Percentiles rank a stretch among this genome's conserved stretches.
Conservation (phyloP, 2,797 vertebrate species). For the Pipistrellus nathusii region DNA sequence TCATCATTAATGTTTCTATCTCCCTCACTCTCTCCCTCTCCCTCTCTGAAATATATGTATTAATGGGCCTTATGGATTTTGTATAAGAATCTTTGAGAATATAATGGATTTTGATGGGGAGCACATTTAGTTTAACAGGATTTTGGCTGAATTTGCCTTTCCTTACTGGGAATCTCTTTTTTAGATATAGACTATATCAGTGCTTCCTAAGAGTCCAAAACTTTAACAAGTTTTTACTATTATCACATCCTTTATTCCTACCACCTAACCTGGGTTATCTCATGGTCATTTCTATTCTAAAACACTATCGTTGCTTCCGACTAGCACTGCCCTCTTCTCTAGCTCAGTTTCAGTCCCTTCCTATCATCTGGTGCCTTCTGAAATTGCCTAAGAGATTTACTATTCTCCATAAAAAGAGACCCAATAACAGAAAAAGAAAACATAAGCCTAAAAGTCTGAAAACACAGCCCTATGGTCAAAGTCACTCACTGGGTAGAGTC, state of each 20-base stretch:
- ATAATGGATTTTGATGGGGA: background rate
- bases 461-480: background rate
- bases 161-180: background rate
- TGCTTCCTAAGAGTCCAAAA: background rate
- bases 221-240: background rate
- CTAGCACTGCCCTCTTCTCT: background rate
- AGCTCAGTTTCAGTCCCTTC: background rate
- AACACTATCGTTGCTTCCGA: background rate
- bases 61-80: background rate
- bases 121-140: background rate
- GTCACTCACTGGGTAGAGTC: background rate
- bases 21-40: too few relatives aligned
- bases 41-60: too few relatives aligned
- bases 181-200: background rate
- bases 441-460: conserved; percentile 3
- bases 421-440: conserved; percentile 29
- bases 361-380: background rate
- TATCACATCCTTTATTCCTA: background rate
- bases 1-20: too few relatives aligned
- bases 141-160: background rate
- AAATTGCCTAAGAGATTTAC: background rate
- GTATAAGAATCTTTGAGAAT: background rate
- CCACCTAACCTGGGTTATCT: background rate
- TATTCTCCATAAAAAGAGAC: background rate
- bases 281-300: background rate